Conservation (phyloP, 2,113 vertebrate species). For the Psilopsiagon aymara region DNA sequence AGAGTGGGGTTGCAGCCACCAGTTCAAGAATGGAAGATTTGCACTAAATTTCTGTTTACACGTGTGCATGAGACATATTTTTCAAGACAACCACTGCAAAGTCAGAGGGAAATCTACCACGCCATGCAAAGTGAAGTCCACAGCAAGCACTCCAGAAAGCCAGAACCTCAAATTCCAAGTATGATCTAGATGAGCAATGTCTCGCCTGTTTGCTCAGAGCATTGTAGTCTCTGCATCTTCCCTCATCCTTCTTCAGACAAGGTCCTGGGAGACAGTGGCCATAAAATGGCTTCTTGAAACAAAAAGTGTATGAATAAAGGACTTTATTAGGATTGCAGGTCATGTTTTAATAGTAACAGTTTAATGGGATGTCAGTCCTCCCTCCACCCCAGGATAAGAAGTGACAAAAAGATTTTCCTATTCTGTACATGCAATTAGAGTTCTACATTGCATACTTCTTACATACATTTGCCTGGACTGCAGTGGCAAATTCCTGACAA, state of each 20-base stretch:
- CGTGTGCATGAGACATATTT: rapidly evolving
- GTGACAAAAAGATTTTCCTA: background rate
- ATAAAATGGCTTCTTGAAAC: background rate
- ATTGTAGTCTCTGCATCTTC: background rate
- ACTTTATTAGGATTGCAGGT: background rate
- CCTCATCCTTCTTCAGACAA: rapidly evolving
- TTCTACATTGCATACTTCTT: background rate
- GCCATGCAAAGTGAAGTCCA: background rate
- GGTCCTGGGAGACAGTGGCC: background rate
- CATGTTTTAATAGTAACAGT: background rate
- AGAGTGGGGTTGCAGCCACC: background rate
- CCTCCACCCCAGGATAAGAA: background rate
- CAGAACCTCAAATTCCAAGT: background rate
- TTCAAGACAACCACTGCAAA: background rate
- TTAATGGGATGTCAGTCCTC: background rate
- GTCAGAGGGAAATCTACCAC: background rate
- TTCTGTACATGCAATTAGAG: background rate
- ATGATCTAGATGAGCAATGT: background rate
- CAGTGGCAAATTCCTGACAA: background rate
- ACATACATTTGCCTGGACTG: background rate
- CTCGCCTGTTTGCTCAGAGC: background rate
- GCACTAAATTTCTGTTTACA: background rate
- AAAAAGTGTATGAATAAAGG: background rate
- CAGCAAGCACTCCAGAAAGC: background rate
- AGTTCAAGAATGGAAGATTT: background rate